phyloP scores from a whole-genome alignment of 2,797 vertebrate genomes.

The Diplodus sargus region DNA sequence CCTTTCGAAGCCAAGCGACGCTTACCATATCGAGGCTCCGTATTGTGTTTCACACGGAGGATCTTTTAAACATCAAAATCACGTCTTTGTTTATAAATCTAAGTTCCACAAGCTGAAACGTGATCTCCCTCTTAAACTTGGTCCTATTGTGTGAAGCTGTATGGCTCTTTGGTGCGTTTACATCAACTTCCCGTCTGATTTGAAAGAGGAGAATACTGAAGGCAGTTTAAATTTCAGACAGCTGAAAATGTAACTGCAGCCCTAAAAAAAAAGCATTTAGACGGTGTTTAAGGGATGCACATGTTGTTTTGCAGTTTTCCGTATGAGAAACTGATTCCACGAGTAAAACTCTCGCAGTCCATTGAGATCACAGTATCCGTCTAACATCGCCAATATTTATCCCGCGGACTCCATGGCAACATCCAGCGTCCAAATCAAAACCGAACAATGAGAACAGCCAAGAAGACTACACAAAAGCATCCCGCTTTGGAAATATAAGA shows the following conservation, averaged over 20 bases:
- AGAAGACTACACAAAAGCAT: conserved; percentile 24
- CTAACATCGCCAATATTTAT: conserved; percentile 38
- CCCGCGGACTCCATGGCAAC: conserved; percentile 48
- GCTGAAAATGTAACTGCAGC: conserved; percentile 45
- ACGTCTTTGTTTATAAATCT: conserved; percentile 32
- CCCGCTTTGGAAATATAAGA: conserved; percentile 36
- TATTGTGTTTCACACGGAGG: conserved; percentile 25
- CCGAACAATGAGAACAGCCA: not conserved
- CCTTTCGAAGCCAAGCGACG: conserved; percentile 31
- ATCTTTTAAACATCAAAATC: conserved; percentile 34
- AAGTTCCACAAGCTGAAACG: conserved; percentile 54
- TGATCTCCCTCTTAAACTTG: conserved; percentile 48
- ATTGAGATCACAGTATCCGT: conserved; percentile 11
- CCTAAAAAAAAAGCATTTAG: conserved; percentile 15
- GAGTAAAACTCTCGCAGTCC: conserved; percentile 37
- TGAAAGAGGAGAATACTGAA: conserved; percentile 34
- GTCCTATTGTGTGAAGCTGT: conserved; percentile 43
- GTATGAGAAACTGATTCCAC: conserved; percentile 37
- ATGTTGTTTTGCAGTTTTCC: conserved; percentile 24
- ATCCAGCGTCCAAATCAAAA: conserved; percentile 23
- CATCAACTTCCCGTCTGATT: conserved; percentile 46
- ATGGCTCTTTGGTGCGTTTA: conserved; percentile 32
- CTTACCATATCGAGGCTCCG: conserved; percentile 28
- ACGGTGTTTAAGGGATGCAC: conserved; percentile 15
- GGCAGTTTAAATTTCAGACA: conserved; percentile 53